These are phyloP conservation scores for Ichneumoninae sp. DNA, from an alignment of 2,888 invertebrate genomes.

Conservation along the genomic window DNA sequence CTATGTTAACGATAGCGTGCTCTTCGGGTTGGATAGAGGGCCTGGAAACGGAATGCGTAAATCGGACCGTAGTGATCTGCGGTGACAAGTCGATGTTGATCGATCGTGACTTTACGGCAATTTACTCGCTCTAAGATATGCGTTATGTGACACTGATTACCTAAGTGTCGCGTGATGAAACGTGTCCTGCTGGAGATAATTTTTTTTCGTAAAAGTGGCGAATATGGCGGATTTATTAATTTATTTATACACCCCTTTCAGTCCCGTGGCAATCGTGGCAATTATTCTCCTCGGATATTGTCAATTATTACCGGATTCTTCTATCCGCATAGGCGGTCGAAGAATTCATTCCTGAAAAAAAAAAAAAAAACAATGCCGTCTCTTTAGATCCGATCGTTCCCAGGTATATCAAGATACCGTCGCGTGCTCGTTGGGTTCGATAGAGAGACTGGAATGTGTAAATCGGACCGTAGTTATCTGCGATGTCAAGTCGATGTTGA, in stretches of 20 bases:
- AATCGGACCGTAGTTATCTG: not conserved
- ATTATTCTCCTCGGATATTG: too few species aligned
- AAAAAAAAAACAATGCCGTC: not conserved
- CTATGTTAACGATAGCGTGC: not conserved
- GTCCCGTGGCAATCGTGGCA: too few species aligned
- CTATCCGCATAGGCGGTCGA: not conserved
- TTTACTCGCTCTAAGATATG: not conserved
- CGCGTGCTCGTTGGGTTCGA: not conserved
- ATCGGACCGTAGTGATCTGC: not conserved
- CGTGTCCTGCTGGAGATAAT: not conserved
- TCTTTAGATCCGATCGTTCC: not conserved
- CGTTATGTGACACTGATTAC: not conserved
- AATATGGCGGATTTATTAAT: not conserved
- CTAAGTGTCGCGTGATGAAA: not conserved
- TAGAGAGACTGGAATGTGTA: not conserved
- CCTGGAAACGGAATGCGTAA: not conserved
- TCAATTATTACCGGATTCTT: not conserved
- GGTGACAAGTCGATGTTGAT: not conserved
- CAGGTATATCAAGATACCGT: slow-evolving; percentile 13
- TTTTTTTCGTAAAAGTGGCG: not conserved
- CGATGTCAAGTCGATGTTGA: not conserved
- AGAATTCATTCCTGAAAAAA: not conserved
- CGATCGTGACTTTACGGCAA: not conserved
- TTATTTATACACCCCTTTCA: not conserved
- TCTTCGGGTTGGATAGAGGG: slow-evolving; percentile 10